Evolutionary conservation across 2,797 vertebrate genomes (phyloP), one percentile per base, ranked within the genome.

Genomic region (Onychomys leucogaster): DNA sequence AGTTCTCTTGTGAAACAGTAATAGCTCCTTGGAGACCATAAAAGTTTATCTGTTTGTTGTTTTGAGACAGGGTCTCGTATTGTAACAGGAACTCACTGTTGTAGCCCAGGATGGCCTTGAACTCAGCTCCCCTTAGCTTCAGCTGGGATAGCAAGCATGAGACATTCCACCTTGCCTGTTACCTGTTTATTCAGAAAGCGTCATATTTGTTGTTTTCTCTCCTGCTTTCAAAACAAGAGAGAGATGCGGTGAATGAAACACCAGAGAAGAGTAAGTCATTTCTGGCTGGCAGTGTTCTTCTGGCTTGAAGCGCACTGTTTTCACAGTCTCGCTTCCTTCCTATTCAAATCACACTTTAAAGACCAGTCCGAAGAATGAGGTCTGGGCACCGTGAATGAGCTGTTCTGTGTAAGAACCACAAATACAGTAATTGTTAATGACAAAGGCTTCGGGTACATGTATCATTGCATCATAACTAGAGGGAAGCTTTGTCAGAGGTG

Each of bases 141-240:
- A 32, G n/a, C 52, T 43, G 67, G 13, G n/a, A 17, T 29, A 87
- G 9, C 34, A 55, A 37, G 27, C 69, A 2, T 41, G 8, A 73
- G 16, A 57, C 67, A 29, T 17, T 29, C 57, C n/a, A 11, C 25
- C 14, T 37, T 27, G 49, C 9, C 75, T 61, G 8, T 93, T 80
- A 87, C 55, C 78, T 77, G 55, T 88, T 52, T 94, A 93, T 57
- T 43, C 75, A 46, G 67, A 92, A 90, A 84, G 41, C 88, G 12
- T 57, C 69, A 8, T 69, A 17, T 89, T 9, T 12, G 73, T 96
- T 63, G 86, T 96, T 93, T 93, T 86, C 94, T 41, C 59, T 69
- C 46, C 87, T 83, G 10, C 89, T 86, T 97, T 85, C 37, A 90
- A 96, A 95, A 93, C 32, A 46, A 37, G 83, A 89, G 90, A 67